Conservation (phyloP, 2,888 invertebrate species). For the Aproaerema taeniolella region DNA sequence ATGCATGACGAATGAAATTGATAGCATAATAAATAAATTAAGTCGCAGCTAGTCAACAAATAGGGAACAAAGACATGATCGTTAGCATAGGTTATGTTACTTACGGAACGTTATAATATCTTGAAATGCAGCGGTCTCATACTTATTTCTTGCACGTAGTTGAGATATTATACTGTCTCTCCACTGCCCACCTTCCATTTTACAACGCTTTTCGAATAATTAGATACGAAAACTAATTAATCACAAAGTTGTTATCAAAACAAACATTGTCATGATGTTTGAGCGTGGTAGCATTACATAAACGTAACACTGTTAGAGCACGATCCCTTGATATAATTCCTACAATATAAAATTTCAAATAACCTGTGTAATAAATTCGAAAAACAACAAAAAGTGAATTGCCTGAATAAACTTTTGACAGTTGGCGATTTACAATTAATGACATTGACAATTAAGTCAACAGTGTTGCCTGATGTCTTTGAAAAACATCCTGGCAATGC, state of each 20-base stretch:
- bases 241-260: conserved; percentile 46
- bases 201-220: conserved; percentile 29
- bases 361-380: conserved; percentile 1
- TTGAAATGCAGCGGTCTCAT: conserved; percentile 85
- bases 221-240: conserved; percentile 33
- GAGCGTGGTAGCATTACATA: conserved; percentile 5
- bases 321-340: not conserved
- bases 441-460: conserved; percentile 1
- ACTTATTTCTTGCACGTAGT: conserved; percentile 84
- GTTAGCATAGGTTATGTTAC: conserved; percentile 62
- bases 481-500: too few relatives aligned
- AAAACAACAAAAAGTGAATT: conserved; percentile 6
- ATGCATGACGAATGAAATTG: too few relatives aligned
- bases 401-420: conserved; percentile 13
- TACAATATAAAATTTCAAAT: not conserved
- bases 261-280: conserved; percentile 58
- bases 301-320: not conserved
- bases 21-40: too few relatives aligned
- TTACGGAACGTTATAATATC: conserved; percentile 90
- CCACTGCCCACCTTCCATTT: conserved; percentile 79
- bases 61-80: conserved; percentile 22
- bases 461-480: too few relatives aligned
- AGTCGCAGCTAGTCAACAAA: conserved; percentile 35
- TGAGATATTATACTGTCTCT: conserved; percentile 83
- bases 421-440: not conserved